Evolutionary conservation across 2,888 invertebrate genomes (phyloP), one percentile per base, ranked within the genome.

Genomic region (Drosophila prolongata): DNA sequence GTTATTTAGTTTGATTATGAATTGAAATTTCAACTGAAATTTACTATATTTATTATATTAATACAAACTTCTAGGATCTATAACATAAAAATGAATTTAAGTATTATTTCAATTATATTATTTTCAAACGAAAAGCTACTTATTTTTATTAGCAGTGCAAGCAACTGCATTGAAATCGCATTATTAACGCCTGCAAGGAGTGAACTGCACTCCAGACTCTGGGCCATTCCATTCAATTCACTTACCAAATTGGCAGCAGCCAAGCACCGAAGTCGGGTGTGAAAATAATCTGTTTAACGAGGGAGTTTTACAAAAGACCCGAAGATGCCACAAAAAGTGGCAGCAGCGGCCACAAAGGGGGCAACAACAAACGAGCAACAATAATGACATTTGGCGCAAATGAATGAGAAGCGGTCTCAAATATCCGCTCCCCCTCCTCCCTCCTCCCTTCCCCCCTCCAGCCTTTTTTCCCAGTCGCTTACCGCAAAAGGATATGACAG

Each of bases 221-320:
- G 65, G 42, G 14, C 49, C 49, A 49, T 27, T 35, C 44, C 54
- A 62, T 75, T 76, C 64, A 69, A 57, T 49, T 79, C 50, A 67
- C 71, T 74, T 81, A 81, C 85, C 85, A 87, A 88, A 87, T 83
- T 83, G 87, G 84, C 82, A 77, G 89, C 80, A 78, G 66, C 75
- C 76, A 75, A 72, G 78, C 59, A 49, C 71, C 27, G 24, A 27
- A 46, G 50, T 72, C 58, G 87, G 87, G 88, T 83, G 83, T 84
- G 85, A 86, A 85, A 86, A 86, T 82, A 91, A 91, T 90, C 90
- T 88, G 90, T 90, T 90, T 91, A 91, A 91, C 92, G 92, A 91
- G 91, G 91, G 91, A 91, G 91, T 90, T 87, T 85, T 82, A 84
- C 84, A 89, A 88, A 90, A 90, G 87, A 89, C 81, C 79, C 84